A percentile compares a stretch with the other conserved stretches of the same genome.
phyloP scores from a whole-genome alignment of 2,797 vertebrate species.

The Podarcis siculus region DNA sequence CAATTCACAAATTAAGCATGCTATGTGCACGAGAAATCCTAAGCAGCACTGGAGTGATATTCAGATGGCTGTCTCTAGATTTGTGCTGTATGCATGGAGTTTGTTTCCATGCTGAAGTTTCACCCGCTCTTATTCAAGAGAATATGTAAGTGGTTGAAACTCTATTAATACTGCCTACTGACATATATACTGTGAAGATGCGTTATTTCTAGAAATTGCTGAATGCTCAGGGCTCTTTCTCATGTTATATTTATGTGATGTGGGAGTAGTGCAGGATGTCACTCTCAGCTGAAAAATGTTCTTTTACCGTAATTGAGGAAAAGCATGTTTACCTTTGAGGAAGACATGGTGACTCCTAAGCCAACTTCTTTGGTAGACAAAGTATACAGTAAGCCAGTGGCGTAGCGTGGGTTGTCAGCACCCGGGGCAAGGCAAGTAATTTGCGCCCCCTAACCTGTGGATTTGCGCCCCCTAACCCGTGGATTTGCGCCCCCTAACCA shows the following conservation, averaged over 20 bases:
- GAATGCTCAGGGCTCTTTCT: constrained; percentile 5
- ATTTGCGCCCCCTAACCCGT: no score
- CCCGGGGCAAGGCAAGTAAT: no score
- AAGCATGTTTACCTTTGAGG: background rate
- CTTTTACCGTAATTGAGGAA: background rate
- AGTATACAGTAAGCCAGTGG: background rate
- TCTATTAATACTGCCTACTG: background rate
- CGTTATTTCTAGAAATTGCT: background rate
- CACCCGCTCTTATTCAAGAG: background rate
- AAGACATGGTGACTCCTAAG: background rate
- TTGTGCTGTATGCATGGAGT: background rate
- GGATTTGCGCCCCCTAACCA: no score
- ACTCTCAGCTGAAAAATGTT: constrained; percentile 3
- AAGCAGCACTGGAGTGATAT: background rate
- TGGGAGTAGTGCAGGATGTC: background rate
- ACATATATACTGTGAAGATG: background rate
- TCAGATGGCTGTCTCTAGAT: background rate
- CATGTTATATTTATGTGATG: constrained; percentile 23
- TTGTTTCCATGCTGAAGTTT: background rate
- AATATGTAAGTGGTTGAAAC: background rate
- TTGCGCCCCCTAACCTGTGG: no score
- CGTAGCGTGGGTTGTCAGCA: no score
- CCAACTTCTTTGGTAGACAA: background rate
- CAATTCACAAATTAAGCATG: background rate
- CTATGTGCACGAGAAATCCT: no score